phyloP scores from a whole-genome alignment of 2,888 invertebrate species.

The Elysia crispata region DNA sequence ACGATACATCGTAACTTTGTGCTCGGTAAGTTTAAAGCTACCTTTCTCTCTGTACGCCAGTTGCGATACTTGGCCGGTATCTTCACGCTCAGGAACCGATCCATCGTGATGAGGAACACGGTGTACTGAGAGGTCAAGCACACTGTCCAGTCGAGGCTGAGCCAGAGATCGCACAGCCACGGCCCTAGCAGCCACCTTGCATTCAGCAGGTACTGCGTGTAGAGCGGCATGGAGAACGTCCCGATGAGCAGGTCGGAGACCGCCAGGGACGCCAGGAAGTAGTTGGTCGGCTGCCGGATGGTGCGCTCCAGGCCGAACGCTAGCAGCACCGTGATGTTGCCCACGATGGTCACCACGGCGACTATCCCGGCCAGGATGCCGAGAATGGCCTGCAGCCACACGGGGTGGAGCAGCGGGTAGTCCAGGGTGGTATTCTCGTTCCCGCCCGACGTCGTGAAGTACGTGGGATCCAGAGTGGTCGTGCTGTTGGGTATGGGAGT shows the following conservation, averaged over 20 bases:
- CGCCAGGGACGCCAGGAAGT: constrained; percentile 98
- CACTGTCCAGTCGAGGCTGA: constrained; percentile 98
- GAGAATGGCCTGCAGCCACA: constrained; percentile 93
- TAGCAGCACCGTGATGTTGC: constrained; percentile 95
- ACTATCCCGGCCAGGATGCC: constrained; percentile 91
- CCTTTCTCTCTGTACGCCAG: constrained; percentile 96
- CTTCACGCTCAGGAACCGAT: constrained; percentile 98
- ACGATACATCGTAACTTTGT: too few relatives aligned
- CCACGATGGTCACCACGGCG: constrained; percentile 93
- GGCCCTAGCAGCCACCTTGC: constrained; percentile 98
- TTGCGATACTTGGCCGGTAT: constrained; percentile 97
- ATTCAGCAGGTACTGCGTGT: constrained; percentile 96
- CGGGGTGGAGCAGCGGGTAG: constrained; percentile 81
- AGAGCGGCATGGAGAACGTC: constrained; percentile 98
- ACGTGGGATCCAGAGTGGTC: background rate
- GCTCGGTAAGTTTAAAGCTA: too few relatives aligned
- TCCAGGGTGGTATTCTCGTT: too few relatives aligned
- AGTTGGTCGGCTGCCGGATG: constrained; percentile 96
- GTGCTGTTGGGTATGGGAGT: background rate
- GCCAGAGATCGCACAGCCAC: constrained; percentile 97
- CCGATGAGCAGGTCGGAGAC: constrained; percentile 98
- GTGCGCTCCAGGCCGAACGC: constrained; percentile 96
- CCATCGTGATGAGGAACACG: constrained; percentile 97
- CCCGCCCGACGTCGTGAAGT: too few relatives aligned
- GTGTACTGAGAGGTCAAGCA: constrained; percentile 99